Evolutionary conservation across 2,797 vertebrate species (phyloP).

Genomic region (Neosilurus mollespiculum): DNA sequence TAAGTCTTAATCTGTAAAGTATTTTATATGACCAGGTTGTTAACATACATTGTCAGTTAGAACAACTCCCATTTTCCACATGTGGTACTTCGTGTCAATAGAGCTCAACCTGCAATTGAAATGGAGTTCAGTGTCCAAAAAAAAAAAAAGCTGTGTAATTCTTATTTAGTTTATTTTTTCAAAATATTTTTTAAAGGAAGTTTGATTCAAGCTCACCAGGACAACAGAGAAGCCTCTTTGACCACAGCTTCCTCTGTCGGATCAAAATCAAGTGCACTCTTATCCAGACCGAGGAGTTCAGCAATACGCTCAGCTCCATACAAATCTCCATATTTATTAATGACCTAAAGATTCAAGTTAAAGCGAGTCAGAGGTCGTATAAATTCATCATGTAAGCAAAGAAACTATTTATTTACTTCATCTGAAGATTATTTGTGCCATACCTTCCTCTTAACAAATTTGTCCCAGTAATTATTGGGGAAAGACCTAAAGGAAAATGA

Average conservation of each 20-base stretch:
- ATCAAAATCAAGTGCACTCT: conserved; percentile 95
- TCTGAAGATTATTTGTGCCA: background rate
- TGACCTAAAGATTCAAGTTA: conserved; percentile 77
- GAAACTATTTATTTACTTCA: conserved; percentile 19
- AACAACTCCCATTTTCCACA: conserved; percentile 97
- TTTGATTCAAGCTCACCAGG: conserved; percentile 79
- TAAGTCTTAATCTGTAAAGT: background rate
- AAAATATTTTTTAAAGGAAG: too few relatives aligned
- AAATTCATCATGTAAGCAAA: background rate
- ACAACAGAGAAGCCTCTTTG: conserved; percentile 89
- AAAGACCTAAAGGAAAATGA: conserved; percentile 81
- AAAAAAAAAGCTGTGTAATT: background rate
- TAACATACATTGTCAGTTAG: conserved; percentile 94
- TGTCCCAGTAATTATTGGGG: conserved; percentile 99
- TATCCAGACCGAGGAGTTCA: conserved; percentile 94
- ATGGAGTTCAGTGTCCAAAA: conserved; percentile 9
- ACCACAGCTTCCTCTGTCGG: conserved; percentile 86
- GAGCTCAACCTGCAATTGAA: conserved; percentile 85
- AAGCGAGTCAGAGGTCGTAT: background rate
- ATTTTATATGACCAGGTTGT: background rate
- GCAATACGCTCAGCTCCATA: conserved; percentile 96
- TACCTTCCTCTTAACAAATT: conserved; percentile 98
- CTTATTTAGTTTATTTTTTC: background rate
- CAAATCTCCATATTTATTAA: conserved; percentile 96
- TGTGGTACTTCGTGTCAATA: conserved; percentile 94